Evolutionary conservation across 2,113 vertebrate species (phyloP).

Genomic region (Tricholaema leucomelas): DNA sequence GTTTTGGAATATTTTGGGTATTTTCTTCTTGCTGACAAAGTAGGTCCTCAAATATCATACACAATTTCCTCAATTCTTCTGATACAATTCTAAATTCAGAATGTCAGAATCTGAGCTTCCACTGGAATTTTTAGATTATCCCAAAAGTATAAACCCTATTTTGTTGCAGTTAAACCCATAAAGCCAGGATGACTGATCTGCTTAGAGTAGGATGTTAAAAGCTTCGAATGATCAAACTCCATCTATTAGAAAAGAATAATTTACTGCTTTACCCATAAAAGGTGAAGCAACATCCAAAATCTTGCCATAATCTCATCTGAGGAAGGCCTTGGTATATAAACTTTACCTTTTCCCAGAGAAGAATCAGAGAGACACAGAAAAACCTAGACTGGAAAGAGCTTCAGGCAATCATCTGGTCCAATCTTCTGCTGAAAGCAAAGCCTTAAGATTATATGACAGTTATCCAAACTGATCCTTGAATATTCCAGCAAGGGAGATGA

Average conservation of each 20-base stretch:
- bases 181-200: neutral
- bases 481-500: neutral
- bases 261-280: neutral
- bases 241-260: neutral
- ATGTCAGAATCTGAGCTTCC: neutral
- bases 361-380: neutral
- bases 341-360: neutral
- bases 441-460: neutral
- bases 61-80: neutral
- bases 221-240: neutral
- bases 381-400: neutral
- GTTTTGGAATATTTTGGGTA: neutral
- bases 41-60: neutral
- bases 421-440: neutral
- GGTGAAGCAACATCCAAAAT: neutral
- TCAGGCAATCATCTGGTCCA: neutral
- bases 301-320: neutral
- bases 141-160: neutral
- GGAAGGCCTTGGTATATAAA: neutral
- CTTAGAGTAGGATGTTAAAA: neutral
- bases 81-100: neutral
- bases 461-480: neutral
- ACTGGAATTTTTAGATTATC: neutral
- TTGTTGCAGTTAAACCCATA: neutral
- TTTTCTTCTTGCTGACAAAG: neutral